These are phyloP conservation scores for Sebastes oblongus DNA, from an alignment of 2,797 vertebrate genomes.

Conservation along the genomic window DNA sequence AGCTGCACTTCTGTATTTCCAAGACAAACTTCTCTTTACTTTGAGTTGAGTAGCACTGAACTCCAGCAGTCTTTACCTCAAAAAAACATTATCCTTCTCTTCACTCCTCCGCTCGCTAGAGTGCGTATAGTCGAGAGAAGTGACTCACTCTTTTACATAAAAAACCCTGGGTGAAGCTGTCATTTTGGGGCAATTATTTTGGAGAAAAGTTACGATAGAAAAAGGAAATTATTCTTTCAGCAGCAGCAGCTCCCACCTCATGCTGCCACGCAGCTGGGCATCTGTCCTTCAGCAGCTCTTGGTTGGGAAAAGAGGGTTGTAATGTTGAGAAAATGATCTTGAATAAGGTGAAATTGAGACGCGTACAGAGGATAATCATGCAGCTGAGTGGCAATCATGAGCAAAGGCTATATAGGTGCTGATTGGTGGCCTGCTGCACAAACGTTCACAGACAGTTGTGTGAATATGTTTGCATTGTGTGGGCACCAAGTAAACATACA, in stretches of 20 bases:
- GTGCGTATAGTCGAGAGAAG: conserved; percentile 40
- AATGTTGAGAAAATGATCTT: conserved; percentile 42
- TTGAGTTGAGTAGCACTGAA: conserved; percentile 20
- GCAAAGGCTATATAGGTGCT: conserved; percentile 17
- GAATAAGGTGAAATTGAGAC: conserved; percentile 54
- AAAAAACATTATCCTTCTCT: conserved; percentile 18
- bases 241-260: conserved; percentile 36
- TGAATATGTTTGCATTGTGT: background rate
- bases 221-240: conserved; percentile 39
- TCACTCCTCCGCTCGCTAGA: conserved; percentile 31
- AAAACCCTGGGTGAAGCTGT: conserved; percentile 53
- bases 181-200: conserved; percentile 62
- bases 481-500: background rate
- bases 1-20: conserved; percentile 6
- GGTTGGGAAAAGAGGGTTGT: conserved; percentile 9
- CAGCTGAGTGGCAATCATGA: conserved; percentile 27
- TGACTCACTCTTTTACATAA: conserved; percentile 62
- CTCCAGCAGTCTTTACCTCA: conserved; percentile 39
- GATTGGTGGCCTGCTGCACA: conserved; percentile 28
- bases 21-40: conserved; percentile 20
- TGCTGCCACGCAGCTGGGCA: conserved; percentile 52
- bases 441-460: background rate
- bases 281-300: conserved; percentile 29
- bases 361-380: conserved; percentile 25
- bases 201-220: conserved; percentile 38